Evolutionary conservation across 2,113 vertebrate species (phyloP).

Genomic region (Gracilinanus agilis): DNA sequence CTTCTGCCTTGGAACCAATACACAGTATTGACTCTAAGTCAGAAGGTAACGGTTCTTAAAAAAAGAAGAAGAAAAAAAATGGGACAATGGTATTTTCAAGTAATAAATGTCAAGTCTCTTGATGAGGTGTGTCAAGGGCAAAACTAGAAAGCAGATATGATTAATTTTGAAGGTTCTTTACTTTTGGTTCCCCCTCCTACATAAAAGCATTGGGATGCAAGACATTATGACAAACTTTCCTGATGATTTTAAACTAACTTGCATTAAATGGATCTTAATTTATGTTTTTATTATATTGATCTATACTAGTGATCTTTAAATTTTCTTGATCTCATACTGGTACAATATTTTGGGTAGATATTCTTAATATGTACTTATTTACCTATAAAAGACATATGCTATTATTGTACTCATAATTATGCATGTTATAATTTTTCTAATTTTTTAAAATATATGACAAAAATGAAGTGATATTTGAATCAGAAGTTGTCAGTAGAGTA

Average conservation of each 20-base stretch:
- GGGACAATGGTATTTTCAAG: neutral
- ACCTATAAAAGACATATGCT: neutral
- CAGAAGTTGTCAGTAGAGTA: neutral
- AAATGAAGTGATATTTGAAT: neutral
- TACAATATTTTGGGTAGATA: neutral
- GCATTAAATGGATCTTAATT: neutral
- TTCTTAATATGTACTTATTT: neutral
- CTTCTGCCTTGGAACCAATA: no score
- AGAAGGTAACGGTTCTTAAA: no score
- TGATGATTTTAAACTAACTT: neutral
- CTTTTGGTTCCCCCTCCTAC: neutral
- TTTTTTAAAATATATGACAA: neutral
- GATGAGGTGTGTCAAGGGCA: neutral
- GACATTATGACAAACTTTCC: neutral
- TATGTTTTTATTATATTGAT: neutral
- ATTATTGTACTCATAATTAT: neutral
- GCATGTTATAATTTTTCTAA: neutral
- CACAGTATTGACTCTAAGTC: no score
- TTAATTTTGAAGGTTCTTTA: neutral
- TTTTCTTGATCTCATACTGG: neutral
- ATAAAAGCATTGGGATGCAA: neutral
- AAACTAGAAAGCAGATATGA: neutral
- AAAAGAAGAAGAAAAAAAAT: no score
- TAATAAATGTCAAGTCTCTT: neutral
- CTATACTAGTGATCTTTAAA: neutral